A percentile compares a stretch with the other conserved stretches of the same genome.
These are phyloP conservation scores for Aphidius gifuensis DNA, from an alignment of 1,140 invertebrate genomes.

Conservation along the genomic window DNA sequence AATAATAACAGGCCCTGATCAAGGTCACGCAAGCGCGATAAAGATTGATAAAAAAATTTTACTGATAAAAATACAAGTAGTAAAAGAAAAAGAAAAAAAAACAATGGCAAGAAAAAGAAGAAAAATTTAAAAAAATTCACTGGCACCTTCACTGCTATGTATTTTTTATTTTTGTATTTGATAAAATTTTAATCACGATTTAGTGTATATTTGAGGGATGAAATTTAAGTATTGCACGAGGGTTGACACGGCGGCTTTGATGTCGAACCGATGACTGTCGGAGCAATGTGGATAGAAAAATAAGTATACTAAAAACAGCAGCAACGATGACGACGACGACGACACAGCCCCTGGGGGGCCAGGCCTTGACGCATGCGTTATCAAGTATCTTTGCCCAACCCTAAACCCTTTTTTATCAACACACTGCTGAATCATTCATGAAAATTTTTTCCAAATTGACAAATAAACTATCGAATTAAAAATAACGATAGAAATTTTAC, in stretches of 20 bases:
- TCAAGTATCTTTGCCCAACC: background rate
- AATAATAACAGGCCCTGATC: no score
- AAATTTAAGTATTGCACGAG: background rate
- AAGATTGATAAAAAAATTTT: no score
- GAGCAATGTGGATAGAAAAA: constrained; percentile 15
- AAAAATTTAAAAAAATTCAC: constrained; percentile 6
- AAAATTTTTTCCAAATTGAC: no score
- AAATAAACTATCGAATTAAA: no score
- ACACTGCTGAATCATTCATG: no score
- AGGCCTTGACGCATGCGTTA: constrained; percentile 6
- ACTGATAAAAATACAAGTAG: no score
- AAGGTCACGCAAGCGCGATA: constrained; percentile 21
- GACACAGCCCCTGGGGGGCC: constrained; percentile 43
- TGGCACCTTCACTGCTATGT: background rate
- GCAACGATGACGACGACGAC: constrained; percentile 16
- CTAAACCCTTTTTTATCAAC: background rate
- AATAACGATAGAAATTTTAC: no score
- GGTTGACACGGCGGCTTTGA: constrained; percentile 29
- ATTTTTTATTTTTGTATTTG: no score
- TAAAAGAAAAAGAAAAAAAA: background rate
- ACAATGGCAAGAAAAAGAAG: background rate
- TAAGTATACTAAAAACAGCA: no score
- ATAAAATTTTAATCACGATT: background rate
- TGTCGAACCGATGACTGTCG: constrained; percentile 43
- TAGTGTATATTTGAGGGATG: background rate